Evolutionary conservation across 1,140 invertebrate species (phyloP), one percentile per base, ranked within the genome.

Genomic region (Atta colombica): DNA sequence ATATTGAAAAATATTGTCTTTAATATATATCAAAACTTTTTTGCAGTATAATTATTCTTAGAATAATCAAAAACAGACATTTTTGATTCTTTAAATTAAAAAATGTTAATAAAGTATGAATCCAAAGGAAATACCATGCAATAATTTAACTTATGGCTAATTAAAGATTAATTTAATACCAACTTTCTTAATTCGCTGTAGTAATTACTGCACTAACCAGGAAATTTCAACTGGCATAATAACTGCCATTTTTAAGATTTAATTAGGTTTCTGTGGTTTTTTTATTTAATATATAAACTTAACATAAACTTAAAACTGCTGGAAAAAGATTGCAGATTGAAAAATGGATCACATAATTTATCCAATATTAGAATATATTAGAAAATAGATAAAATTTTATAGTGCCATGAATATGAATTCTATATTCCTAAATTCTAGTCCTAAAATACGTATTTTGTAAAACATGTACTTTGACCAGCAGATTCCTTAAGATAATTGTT

Each of bases 151-250:
- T 45, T 60, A 45, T 8, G 1, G 8, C 25, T 84, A 61, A 61
- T 1, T 74, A 74, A 61, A 55, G 55, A 74, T 84, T 74, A 74
- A 12, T 0, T 49, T 65, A 45, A 61, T 58, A 35, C 8, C 35
- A 2, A 68, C 0, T 71, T 51, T 53, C 12, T 66, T 53, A 51
- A 84, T 74, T 51, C 8, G 31, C 39, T 74, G 1, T 61, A 31
- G 25, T 49, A 74, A 55, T 82, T 75, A 74, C 14, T 84, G 55
- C 53, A 84, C 69, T 84, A 84, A 84, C 68, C 39, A 35, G 69
- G n/a, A 49, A 49, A 84, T 61, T 74, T 35, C 3, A 63, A 35
- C 39, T 84, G 69, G 28, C n/a, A 84, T 63, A 75, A 84, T 8
- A 28, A 84, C 39, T 75, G 80, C 80, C 80, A 63, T 51, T 16